These are phyloP conservation scores for Lasius platythorax DNA, from an alignment of 2,888 invertebrate genomes.

Conservation along the genomic window DNA sequence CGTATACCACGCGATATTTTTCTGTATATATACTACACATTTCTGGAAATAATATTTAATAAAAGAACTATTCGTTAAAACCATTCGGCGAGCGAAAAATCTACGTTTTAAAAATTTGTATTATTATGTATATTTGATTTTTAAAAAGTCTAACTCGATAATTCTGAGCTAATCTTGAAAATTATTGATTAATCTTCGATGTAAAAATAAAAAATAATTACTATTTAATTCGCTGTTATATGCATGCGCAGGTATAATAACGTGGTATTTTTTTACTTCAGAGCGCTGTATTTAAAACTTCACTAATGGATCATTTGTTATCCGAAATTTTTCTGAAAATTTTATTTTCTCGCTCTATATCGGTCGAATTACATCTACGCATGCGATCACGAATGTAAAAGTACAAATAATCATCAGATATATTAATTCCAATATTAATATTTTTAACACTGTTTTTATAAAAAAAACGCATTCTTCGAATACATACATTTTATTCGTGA, in stretches of 20 bases:
- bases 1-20: not conserved
- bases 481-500: not conserved
- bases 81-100: not conserved
- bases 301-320: not conserved
- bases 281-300: not conserved
- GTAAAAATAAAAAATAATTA: not conserved
- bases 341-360: not conserved
- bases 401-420: not conserved
- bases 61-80: not conserved
- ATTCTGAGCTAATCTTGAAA: not conserved
- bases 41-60: slow-evolving; percentile 3
- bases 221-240: not conserved
- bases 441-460: not conserved
- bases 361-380: not conserved
- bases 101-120: not conserved
- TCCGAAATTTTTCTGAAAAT: not conserved
- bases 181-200: not conserved
- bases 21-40: not conserved
- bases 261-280: not conserved
- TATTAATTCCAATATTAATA: not conserved
- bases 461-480: not conserved
- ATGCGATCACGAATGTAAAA: not conserved
- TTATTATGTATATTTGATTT: not conserved
- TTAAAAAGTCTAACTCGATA: not conserved
- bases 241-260: not conserved